Conservation (phyloP, 2,888 invertebrate species). For the Phrixothrix hirtus region DNA sequence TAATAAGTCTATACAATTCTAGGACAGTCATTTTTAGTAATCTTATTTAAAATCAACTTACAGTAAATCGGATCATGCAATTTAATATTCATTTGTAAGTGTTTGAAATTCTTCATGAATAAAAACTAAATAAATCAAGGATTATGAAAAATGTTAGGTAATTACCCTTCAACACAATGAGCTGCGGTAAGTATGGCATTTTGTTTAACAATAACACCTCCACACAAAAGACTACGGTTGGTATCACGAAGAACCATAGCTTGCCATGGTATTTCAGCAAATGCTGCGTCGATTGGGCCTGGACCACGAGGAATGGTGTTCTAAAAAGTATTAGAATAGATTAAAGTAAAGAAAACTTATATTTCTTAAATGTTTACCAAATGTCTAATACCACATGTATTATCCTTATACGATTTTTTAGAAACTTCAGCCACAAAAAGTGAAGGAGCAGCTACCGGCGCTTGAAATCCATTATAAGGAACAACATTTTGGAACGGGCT, state of each 20-base stretch:
- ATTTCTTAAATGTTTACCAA: constrained; percentile 32
- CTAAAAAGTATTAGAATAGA: constrained; percentile 43
- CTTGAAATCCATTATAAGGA: neutral
- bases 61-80: too few relatives aligned
- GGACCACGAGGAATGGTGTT: constrained; percentile 60
- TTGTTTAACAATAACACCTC: constrained; percentile 76
- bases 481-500: neutral
- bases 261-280: constrained; percentile 87
- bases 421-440: neutral
- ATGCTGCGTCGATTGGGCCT: constrained; percentile 64
- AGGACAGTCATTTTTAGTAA: too few relatives aligned
- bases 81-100: too few relatives aligned
- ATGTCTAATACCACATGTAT: constrained; percentile 38
- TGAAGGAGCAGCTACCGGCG: neutral
- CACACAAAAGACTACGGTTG: constrained; percentile 74
- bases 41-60: too few relatives aligned
- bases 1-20: too few relatives aligned
- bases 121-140: too few relatives aligned
- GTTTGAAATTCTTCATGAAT: too few relatives aligned
- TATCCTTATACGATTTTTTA: too few relatives aligned
- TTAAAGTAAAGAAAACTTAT: neutral
- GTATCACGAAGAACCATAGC: constrained; percentile 77
- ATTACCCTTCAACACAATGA: constrained; percentile 78
- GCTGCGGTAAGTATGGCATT: constrained; percentile 78
- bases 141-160: too few relatives aligned